Base-by-base conservation (phyloP, 2,888 invertebrate genomes). In the Lobophora halterata region DNA sequence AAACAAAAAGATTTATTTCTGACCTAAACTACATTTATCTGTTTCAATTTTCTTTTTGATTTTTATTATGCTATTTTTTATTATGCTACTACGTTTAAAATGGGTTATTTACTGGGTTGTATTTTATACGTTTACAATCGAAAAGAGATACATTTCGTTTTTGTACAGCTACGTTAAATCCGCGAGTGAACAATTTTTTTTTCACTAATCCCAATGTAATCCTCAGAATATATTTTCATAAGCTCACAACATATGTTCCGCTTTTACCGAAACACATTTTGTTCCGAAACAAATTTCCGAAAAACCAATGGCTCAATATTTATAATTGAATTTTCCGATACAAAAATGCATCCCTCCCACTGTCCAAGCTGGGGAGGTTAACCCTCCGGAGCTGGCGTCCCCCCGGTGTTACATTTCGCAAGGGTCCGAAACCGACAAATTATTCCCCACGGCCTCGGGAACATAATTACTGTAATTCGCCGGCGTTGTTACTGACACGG, bases 401-500 rank as follows among this genome's bases (percentile, higher is more conserved):
- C 31, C 17, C 28, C 25, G 63, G 75, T 68, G 71, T 79, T 63
- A 66, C 57, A 62, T 77, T 74, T 65, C 73, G 64, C 68, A 55
- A 53, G 71, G 76, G 74, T 65, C 60, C 65, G 43, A 52, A 58
- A 53, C 58, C 61, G 55, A 65, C 77, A 77, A 77, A 78, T 78
- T 74, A 73, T 68, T 59, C 76, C 72, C 77, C 31, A 55, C 58
- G 71, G 81, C 64, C 60, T 62, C 49, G 55, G 66, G 61, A 63
- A 69, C 65, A 67, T 82, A 74, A 80, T 82, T 76, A 78, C 77
- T 58, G 74, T 75, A 80, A 79, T 81, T 79, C 75, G 76, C 74
- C 73, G 59, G 63, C 67, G 65, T 68, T 65, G 70, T 71, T 65
- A 62, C 71, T 62, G 61, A 51, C 58, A 33, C 42, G 40, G 53